These are phyloP conservation scores for Helicorthomorpha holstii DNA, from an alignment of 1,140 invertebrate species.

Conservation along the genomic window DNA sequence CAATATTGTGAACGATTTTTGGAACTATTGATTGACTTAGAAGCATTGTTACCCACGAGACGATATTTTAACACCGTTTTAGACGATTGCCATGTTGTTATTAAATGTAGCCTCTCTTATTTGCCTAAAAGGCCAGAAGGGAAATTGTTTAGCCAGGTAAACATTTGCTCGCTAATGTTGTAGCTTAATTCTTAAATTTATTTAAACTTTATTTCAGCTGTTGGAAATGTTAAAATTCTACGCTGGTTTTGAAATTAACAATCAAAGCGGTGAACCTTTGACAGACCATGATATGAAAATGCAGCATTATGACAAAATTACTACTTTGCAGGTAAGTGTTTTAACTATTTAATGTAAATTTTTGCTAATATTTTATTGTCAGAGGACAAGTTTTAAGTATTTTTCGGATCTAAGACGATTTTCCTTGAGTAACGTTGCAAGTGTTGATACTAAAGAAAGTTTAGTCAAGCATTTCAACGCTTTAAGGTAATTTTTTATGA, in stretches of 20 bases:
- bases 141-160: conserved; percentile 75
- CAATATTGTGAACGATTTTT: conserved; percentile 90
- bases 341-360: background rate
- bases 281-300: conserved; percentile 86
- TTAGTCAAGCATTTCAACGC: conserved; percentile 70
- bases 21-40: conserved; percentile 89
- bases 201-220: conserved; percentile 43
- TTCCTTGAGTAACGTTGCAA: conserved; percentile 81
- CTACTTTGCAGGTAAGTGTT: conserved; percentile 54
- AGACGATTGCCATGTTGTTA: conserved; percentile 86
- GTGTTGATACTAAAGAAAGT: conserved; percentile 71
- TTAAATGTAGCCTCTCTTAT: conserved; percentile 65
- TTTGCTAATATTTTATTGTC: conserved; percentile 21
- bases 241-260: conserved; percentile 92
- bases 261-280: conserved; percentile 84
- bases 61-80: conserved; percentile 93
- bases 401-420: conserved; percentile 75
- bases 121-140: conserved; percentile 62
- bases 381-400: conserved; percentile 84
- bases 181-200: conserved; percentile 11
- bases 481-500: conserved; percentile 36
- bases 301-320: conserved; percentile 80
- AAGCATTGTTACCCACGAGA: conserved; percentile 82
- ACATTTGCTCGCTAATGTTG: conserved; percentile 15
- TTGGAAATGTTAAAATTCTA: conserved; percentile 94